These are phyloP conservation scores for Linnaemya vulpina DNA, from an alignment of 2,888 invertebrate genomes.

Conservation along the genomic window DNA sequence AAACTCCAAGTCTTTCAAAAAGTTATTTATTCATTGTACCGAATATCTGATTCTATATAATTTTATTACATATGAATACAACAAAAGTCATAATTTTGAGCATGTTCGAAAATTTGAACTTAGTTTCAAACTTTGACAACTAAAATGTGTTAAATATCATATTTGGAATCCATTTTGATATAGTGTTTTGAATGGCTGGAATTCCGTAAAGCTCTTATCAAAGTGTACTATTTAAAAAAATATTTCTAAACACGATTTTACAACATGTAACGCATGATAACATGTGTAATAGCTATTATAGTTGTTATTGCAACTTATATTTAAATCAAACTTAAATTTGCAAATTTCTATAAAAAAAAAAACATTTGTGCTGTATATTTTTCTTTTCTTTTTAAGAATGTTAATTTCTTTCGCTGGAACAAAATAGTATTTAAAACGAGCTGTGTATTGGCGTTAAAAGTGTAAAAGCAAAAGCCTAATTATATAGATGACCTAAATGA, in stretches of 20 bases:
- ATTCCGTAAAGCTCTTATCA: too few species aligned
- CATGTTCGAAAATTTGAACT: not conserved
- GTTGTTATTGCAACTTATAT: too few species aligned
- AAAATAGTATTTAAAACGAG: not conserved
- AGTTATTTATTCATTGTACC: not conserved
- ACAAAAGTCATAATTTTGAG: not conserved
- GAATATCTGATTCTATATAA: not conserved
- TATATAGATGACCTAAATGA: not conserved
- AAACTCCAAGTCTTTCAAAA: not conserved
- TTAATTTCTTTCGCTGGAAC: conserved; percentile 5
- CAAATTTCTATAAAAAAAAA: not conserved
- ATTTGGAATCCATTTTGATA: too few species aligned
- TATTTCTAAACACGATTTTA: too few species aligned
- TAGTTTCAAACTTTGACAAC: not conserved
- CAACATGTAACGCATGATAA: too few species aligned
- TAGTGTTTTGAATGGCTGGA: too few species aligned
- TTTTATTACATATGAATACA: not conserved
- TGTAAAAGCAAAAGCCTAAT: not conserved
- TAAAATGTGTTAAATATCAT: too few species aligned
- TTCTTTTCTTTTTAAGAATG: not conserved
- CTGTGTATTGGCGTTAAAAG: not conserved
- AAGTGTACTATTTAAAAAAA: too few species aligned
- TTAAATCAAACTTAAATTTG: not conserved
- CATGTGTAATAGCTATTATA: too few species aligned
- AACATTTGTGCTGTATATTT: conserved; percentile 29